Conservation (phyloP, 2,888 invertebrate species). For the Liopterus haemorrhoidalis region DNA sequence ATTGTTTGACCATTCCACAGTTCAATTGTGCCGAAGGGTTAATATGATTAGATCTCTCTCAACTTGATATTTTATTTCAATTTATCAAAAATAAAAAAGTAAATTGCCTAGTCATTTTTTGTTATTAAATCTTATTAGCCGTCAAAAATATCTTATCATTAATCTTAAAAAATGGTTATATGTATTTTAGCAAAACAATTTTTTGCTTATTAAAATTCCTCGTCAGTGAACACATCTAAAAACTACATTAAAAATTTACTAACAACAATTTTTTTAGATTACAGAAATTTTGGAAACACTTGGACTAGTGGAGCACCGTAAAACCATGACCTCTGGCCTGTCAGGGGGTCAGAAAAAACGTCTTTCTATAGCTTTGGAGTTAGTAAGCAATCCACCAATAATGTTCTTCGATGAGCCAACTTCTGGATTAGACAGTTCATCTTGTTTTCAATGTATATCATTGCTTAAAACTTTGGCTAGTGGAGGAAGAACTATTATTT, state of each 20-base stretch:
- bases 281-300: constrained; percentile 87
- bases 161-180: not conserved
- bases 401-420: constrained; percentile 99
- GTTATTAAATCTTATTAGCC: constrained; percentile 9
- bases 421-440: constrained; percentile 91
- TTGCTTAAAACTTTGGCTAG: constrained; percentile 81
- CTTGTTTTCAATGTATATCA: constrained; percentile 90
- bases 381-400: constrained; percentile 93
- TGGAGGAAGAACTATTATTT: constrained; percentile 89
- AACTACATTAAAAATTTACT: too few relatives aligned
- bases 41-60: too few relatives aligned
- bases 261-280: too few relatives aligned
- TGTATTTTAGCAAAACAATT: constrained; percentile 3
- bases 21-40: too few relatives aligned
- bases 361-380: constrained; percentile 86
- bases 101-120: not conserved
- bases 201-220: constrained; percentile 1
- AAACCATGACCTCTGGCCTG: constrained; percentile 84
- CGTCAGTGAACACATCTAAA: too few relatives aligned
- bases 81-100: too few relatives aligned
- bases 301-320: constrained; percentile 77
- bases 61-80: too few relatives aligned
- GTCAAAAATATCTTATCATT: not conserved
- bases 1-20: too few relatives aligned
- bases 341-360: constrained; percentile 95